A percentile compares a stretch with the other conserved stretches of the same genome.
These are phyloP conservation scores for Sceloporus tristichus DNA, from an alignment of 2,113 vertebrate species.

Conservation along the genomic window DNA sequence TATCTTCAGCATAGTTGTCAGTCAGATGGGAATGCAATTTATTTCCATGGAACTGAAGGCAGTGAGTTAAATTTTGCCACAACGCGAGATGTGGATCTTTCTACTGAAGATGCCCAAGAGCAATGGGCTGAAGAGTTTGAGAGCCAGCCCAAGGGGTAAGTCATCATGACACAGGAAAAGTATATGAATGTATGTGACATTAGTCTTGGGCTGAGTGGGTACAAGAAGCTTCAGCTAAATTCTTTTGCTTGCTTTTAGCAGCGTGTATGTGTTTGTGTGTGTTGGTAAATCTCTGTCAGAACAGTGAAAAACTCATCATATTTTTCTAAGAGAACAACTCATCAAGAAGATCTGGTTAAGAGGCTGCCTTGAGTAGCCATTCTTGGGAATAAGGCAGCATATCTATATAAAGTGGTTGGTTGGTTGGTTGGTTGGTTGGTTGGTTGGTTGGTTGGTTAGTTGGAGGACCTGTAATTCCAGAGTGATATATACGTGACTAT, in stretches of 20 bases:
- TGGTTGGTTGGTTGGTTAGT: too few species aligned
- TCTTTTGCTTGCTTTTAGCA: conserved; percentile 29
- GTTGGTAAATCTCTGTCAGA: conserved; percentile 14
- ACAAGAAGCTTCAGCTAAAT: background rate
- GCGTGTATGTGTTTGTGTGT: background rate
- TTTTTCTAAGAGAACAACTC: conserved; percentile 4
- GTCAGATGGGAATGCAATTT: conserved; percentile 95
- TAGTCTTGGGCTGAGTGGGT: background rate
- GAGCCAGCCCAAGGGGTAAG: conserved; percentile 90
- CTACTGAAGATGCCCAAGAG: conserved; percentile 89
- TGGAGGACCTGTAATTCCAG: background rate
- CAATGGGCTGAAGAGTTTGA: conserved; percentile 99
- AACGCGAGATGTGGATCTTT: conserved; percentile 92
- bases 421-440: too few species aligned
- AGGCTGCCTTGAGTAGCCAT: too few species aligned
- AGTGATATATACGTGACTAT: conserved; percentile 8
- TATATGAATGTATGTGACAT: fast-evolving
- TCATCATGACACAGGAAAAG: conserved; percentile 15
- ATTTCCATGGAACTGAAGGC: conserved; percentile 95
- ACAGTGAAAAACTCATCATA: background rate
- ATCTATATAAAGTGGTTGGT: too few species aligned
- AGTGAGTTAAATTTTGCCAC: conserved; percentile 91
- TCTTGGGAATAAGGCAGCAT: too few species aligned
- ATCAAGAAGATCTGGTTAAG: background rate
- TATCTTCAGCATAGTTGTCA: conserved; percentile 94